phyloP scores from a whole-genome alignment of 2,797 vertebrate genomes.

The Smutsia temminckii region DNA sequence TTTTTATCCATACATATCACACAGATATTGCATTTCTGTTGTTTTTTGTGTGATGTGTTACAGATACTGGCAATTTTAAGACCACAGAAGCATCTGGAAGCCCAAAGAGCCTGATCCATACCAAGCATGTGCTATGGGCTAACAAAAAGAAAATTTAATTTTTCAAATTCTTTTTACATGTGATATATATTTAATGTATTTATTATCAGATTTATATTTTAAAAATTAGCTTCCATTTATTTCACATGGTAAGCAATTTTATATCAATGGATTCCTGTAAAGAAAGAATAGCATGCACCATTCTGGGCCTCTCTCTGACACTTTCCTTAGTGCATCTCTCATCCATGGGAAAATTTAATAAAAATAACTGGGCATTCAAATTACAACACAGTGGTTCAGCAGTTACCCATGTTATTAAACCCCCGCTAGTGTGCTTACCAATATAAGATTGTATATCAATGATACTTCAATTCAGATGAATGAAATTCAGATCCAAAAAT shows the following conservation, averaged over 20 bases:
- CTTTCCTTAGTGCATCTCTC: neutral
- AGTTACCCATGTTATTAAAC: too few species aligned
- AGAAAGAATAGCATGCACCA: neutral
- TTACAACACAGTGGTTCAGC: too few species aligned
- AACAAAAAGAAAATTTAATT: neutral
- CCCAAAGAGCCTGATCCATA: neutral
- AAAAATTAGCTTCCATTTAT: neutral
- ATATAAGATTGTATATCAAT: too few species aligned
- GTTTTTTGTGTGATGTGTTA: constrained; percentile 59
- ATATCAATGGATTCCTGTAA: neutral
- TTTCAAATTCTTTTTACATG: neutral
- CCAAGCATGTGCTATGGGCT: neutral
- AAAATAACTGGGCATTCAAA: neutral
- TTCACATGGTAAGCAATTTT: constrained; percentile 12
- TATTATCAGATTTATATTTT: neutral
- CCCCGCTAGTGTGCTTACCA: too few species aligned
- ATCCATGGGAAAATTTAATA: neutral
- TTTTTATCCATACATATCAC: neutral
- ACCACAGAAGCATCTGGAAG: constrained; percentile 10
- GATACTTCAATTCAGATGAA: too few species aligned
- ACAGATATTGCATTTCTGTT: constrained; percentile 12
- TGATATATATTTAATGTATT: neutral
- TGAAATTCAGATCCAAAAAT: neutral
- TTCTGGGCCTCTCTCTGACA: neutral
- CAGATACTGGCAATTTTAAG: constrained; percentile 52